Evolutionary conservation across 1,140 invertebrate genomes (phyloP), one percentile per base, ranked within the genome.

Genomic region (Bradysia coprophila): DNA sequence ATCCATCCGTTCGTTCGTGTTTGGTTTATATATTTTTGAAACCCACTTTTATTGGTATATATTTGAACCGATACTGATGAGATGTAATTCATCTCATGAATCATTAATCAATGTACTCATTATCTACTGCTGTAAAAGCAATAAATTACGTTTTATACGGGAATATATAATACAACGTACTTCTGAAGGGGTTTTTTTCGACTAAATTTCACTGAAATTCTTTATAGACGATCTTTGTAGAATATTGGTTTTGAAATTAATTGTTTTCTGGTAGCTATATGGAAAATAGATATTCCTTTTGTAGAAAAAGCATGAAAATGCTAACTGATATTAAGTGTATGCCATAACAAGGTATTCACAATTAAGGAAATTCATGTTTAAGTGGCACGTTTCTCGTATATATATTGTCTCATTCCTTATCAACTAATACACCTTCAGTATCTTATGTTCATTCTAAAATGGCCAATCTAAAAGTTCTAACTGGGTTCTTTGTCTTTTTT

Each of bases 71-170:
- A 38, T 38, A 38, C 36, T 38, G 36, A 38, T 38, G 36, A 38
- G 36, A 38, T 18, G 36, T 38, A 38, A 38, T 38, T 38, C 36
- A 38, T 38, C 36, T 38, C 36, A 20, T 38, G 36, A 18, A 38
- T 38, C 36, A 38, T 38, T 38, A 38, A 38, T 38, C 36, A 38
- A 38, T 38, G 18, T 38, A 11, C 36, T 38, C 36, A 38, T 38
- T 38, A 38, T 38, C 36, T 38, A 19, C 36, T 38, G 36, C n/a
- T 38, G 36, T 18, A 38, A 38, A 38, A 38, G 36, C 36, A 38
- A 38, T 38, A 38, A 38, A 38, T 38, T 38, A 38, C 18, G 18
- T 28, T 28, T 8, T 28, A 28, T 28, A 8, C 24, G 6, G 6
- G 24, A 28, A 28, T 28, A 28, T 28, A 6, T 13, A 6, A 28